phyloP scores from a whole-genome alignment of 2,113 vertebrate genomes.

The Monarcha castaneiventris region DNA sequence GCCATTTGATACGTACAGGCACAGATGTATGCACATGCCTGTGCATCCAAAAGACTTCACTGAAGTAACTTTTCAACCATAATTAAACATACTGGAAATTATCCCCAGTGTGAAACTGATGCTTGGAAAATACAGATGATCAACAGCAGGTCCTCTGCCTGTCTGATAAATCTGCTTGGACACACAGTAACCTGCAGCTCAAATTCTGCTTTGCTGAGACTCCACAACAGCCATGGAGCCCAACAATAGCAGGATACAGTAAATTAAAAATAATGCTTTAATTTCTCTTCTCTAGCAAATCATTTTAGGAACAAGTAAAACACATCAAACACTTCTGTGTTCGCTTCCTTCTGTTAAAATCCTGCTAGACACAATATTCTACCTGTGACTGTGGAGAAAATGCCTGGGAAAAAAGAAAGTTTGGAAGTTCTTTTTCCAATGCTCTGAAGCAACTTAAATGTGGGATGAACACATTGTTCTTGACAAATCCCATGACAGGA shows the following conservation, averaged over 20 bases:
- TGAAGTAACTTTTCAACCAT: not conserved
- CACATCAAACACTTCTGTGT: accelerated
- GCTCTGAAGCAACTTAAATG: not conserved
- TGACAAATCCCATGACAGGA: constrained; percentile 11
- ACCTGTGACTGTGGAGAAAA: not conserved
- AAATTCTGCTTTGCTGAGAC: not conserved
- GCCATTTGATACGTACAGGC: not conserved
- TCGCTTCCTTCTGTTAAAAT: not conserved
- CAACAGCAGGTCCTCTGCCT: not conserved
- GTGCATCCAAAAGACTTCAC: not conserved
- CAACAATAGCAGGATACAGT: not conserved
- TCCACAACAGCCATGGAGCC: not conserved
- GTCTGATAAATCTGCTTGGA: not conserved
- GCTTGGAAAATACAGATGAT: not conserved
- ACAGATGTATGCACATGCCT: not conserved
- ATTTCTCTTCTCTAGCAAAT: not conserved
- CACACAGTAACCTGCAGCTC: not conserved
- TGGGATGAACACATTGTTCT: not conserved
- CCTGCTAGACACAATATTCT: not conserved
- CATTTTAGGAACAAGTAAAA: not conserved
- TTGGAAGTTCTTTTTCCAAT: not conserved
- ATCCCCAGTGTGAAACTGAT: not conserved
- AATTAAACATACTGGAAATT: not conserved
- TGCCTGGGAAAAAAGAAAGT: not conserved
- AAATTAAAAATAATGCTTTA: not conserved